Base-by-base conservation (phyloP, 2,113 vertebrate genomes). In the Panurus biarmicus region DNA sequence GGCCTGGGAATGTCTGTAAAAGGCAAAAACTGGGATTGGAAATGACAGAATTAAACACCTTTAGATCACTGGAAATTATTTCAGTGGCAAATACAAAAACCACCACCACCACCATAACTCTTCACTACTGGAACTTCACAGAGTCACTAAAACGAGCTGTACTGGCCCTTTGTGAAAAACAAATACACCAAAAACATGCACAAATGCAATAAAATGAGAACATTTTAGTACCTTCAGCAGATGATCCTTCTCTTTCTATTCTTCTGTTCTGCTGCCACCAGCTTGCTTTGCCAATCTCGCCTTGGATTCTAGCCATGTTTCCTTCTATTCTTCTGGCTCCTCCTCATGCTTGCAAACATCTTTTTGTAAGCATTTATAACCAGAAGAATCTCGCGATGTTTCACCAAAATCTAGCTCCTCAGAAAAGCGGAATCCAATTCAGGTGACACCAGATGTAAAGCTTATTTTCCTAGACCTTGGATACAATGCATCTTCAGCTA, bases 321-420 rank as follows among this genome's bases (percentile, higher is more conserved):
- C 76, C 76, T 94, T 90, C 89, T 86, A 57, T 54, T 96, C 92
- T 94, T 95, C 89, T 67, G 80, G 65, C 57, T 95, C 69, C 47
- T 96, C 69, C 89, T 86, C 61, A 36, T 8, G 80, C 86, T 93
- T 78, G 89, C 88, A 90, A 90, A 81, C 1, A 57, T 53, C 91
- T 93, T 94, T 95, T 95, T 67, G 20, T n/a, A 89, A 86, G 88
- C 72, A 93, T 92, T 96, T 94, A 74, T 65, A 94, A 94, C 83
- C 80, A 84, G 60, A 90, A 88, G 69, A 1, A 5, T 33, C 88
- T 90, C 76, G 75, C 2, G 18, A 77, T 23, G 72, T 48, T 87
- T 77, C 90, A 94, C 56, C 65, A 93, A 90, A 92, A 88, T 48
- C 83, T 81, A 93, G 71, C 85, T 94, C 82, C 89, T 93, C 92